These are phyloP conservation scores for Microtus oregoni DNA, from an alignment of 2,113 vertebrate species.

Conservation along the genomic window DNA sequence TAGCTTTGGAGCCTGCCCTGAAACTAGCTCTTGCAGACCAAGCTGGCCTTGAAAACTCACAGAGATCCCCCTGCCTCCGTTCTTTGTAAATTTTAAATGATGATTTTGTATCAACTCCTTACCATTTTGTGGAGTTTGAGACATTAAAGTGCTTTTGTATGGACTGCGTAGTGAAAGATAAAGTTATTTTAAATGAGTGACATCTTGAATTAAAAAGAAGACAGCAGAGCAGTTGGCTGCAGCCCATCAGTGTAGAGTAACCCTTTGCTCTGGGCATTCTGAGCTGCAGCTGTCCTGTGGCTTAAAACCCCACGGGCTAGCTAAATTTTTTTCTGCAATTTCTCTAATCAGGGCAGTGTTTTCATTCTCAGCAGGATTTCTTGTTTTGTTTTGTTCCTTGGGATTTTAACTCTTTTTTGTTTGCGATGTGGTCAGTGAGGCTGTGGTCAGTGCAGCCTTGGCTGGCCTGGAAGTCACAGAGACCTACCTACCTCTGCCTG, in stretches of 20 bases:
- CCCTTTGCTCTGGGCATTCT: background rate
- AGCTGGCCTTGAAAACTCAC: too few relatives aligned
- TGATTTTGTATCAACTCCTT: constrained; percentile 61
- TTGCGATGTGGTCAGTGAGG: background rate
- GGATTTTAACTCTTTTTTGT: background rate
- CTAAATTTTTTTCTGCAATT: constrained; percentile 29
- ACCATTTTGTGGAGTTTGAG: background rate
- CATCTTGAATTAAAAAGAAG: constrained; percentile 55
- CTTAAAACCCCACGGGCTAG: background rate
- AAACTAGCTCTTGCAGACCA: too few relatives aligned
- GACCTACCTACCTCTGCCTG: background rate
- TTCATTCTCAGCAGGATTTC: background rate
- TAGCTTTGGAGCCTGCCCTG: too few relatives aligned
- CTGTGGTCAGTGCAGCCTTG: background rate
- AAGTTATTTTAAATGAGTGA: constrained; percentile 47
- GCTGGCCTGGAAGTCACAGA: background rate
- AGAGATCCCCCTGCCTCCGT: too few relatives aligned
- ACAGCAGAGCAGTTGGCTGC: constrained; percentile 30
- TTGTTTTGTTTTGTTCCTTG: background rate
- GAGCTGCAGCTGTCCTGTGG: background rate
- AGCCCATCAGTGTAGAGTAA: background rate
- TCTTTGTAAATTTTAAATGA: constrained; percentile 60
- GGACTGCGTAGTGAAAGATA: constrained; percentile 21
- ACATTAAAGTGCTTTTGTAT: constrained; percentile 45
- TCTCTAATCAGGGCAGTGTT: background rate